Base-by-base conservation (phyloP, 2,797 vertebrate species). In the Leuciscus waleckii region DNA sequence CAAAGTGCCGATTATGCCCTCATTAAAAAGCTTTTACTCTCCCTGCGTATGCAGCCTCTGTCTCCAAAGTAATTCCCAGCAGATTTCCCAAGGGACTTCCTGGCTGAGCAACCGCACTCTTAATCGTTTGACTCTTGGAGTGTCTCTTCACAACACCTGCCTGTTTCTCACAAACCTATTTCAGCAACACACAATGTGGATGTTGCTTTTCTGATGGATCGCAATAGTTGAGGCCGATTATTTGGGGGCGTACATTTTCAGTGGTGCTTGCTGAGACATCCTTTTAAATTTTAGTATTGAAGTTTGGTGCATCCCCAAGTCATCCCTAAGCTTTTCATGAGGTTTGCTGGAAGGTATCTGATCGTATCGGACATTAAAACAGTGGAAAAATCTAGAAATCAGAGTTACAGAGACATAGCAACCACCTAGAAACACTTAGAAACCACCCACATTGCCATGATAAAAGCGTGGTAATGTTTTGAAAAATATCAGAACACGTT, bases 1-100 rank as follows among this genome's bases (percentile, higher is more conserved):
- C 91, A 91, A 86, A 87, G 90, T 92, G 88, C 83, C 89, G 89
- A 93, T 93, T 91, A 93, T 91, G 86, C 87, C 74, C 92, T 91
- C 91, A 90, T 93, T 93, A 88, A 89, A 91, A 92, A 92, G 91
- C 79, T 93, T 92, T 91, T 90, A 90, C 92, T 92, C 90, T 77
- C 87, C 90, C 89, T 84, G 85, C 86, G 90, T 92, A 92, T 88
- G 90, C 91, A 91, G 88, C 92, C 89, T 86, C 90, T 91, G 92
- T 93, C 94, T 94, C 93, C 92, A 91, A 93, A 94, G 92, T 92
- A 92, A 94, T 94, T 94, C 93, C 92, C 92, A 69, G 79, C 92
- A 91, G 93, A 93, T 95, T 95, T 95, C 94, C 95, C 94, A 92
- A 79, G 77, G 92, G 91, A 93, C 91, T 89, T 79, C 39, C 75